Evolutionary conservation across 2,888 invertebrate species (phyloP), one percentile per base, ranked within the genome.

Genomic region (Octodonta nipae): DNA sequence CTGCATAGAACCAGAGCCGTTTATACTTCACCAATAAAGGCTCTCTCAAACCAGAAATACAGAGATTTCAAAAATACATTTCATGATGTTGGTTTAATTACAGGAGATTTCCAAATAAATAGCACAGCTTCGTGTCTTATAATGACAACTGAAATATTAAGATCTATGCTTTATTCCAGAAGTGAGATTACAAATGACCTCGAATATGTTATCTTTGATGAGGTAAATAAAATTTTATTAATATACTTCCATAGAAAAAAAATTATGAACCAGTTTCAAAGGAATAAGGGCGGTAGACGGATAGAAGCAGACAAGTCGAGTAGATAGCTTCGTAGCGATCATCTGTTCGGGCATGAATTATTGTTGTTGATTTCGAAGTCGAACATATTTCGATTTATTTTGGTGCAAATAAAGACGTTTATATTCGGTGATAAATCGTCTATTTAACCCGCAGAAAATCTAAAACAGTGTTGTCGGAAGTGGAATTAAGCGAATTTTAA

Each of bases 11-110:
- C 92, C 0, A 78, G 86, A 49, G 75, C 86, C 2, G 85, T 99
- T 41, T 99, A 99, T 62, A 99, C 98, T 0, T 96, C 96, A 0
- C 98, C 98, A 0, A 96, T 99, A 44, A 99, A 98, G 38, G 98
- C 98, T 0, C 64, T 98, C 2, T 98, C 96, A 0, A 98, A 98
- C 67, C 98, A 98, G 59, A 99, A 98, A 60, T 99, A 89, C 64
- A 75, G 93, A 15, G 98, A 99, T 54, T 98, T 99, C 60, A 91
- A 87, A 58, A 75, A 76, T 34, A 79, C 76, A 33, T 99, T 96
- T 54, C 78, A 82, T 12, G 89, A 91, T 54, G 92, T 95, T 3
- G 93, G 95, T 1, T 66, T 95, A 1, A 73, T 95, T 13, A 95
- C 93, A 0, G 93, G 93, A 0, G 96, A 99, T 63, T 73, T 95